These are phyloP conservation scores for Dendrolimus pini DNA, from an alignment of 2,888 invertebrate genomes.

Conservation along the genomic window DNA sequence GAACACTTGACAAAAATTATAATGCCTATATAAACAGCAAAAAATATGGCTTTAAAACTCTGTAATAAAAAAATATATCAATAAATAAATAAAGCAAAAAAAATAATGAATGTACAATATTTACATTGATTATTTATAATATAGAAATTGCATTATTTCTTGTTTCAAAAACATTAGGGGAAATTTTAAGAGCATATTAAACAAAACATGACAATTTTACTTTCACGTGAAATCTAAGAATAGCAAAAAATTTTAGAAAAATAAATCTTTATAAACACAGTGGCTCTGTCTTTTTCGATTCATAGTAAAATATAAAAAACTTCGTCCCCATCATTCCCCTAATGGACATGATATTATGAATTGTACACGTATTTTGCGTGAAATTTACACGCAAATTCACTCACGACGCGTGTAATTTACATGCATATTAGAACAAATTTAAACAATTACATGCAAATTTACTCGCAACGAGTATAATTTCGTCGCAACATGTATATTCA, in stretches of 20 bases:
- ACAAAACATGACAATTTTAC: slow-evolving; percentile 23
- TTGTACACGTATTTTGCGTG: neutral
- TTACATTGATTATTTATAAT: slow-evolving; percentile 66
- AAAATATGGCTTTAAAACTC: slow-evolving; percentile 59
- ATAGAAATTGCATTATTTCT: slow-evolving; percentile 44
- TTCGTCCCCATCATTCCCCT: slow-evolving; percentile 64
- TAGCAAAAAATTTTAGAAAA: slow-evolving; percentile 55
- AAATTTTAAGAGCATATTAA: slow-evolving; percentile 19
- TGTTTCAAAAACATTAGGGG: slow-evolving; percentile 40
- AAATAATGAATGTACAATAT: slow-evolving; percentile 68
- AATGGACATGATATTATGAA: slow-evolving; percentile 56
- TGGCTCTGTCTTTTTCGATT: slow-evolving; percentile 68
- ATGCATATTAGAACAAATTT: neutral
- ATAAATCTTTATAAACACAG: slow-evolving; percentile 43
- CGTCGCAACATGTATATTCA: too few relatives aligned
- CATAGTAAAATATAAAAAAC: slow-evolving; percentile 74
- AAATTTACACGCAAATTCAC: too few relatives aligned
- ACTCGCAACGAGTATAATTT: too few relatives aligned
- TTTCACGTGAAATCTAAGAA: slow-evolving; percentile 46
- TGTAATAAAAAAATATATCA: slow-evolving; percentile 57
- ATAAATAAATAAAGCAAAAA: slow-evolving; percentile 67
- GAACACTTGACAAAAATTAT: slow-evolving; percentile 30
- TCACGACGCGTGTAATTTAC: neutral
- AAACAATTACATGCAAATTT: neutral
- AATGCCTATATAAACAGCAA: slow-evolving; percentile 53